phyloP scores from a whole-genome alignment of 2,797 vertebrate species.

The Limnodromus scolopaceus region DNA sequence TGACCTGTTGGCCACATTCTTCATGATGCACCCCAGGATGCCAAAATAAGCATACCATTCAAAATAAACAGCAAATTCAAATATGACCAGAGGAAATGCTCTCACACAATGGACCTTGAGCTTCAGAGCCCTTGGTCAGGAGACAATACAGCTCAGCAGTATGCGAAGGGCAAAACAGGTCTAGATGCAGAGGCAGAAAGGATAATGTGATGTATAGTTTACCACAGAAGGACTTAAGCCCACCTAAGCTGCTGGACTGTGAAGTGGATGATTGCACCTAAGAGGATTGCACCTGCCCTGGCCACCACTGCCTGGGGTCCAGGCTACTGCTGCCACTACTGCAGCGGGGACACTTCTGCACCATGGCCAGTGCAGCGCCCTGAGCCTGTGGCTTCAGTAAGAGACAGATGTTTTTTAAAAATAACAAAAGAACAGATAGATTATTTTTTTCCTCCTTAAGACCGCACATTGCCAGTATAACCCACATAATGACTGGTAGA shows the following conservation, averaged over 20 bases:
- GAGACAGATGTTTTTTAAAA: too few relatives aligned
- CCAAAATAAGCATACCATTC: too few relatives aligned
- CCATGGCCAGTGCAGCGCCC: accelerated
- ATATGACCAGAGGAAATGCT: accelerated
- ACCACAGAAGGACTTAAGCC: background rate
- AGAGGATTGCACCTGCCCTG: background rate
- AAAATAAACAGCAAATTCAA: background rate
- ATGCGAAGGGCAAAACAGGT: background rate
- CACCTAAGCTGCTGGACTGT: background rate
- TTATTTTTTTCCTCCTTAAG: background rate
- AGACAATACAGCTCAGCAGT: background rate
- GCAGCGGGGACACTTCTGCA: accelerated
- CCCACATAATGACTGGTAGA: background rate
- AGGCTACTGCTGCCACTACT: background rate
- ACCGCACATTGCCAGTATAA: background rate
- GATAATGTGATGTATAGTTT: accelerated
- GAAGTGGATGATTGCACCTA: background rate
- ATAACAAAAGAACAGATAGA: background rate
- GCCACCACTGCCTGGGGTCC: accelerated
- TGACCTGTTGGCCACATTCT: too few relatives aligned
- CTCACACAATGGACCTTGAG: accelerated
- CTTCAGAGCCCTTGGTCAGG: too few relatives aligned
- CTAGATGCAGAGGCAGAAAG: background rate
- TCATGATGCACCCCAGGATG: too few relatives aligned
- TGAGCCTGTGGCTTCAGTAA: accelerated